Conservation (phyloP, 2,888 invertebrate genomes). For the Thelaira solivaga region DNA sequence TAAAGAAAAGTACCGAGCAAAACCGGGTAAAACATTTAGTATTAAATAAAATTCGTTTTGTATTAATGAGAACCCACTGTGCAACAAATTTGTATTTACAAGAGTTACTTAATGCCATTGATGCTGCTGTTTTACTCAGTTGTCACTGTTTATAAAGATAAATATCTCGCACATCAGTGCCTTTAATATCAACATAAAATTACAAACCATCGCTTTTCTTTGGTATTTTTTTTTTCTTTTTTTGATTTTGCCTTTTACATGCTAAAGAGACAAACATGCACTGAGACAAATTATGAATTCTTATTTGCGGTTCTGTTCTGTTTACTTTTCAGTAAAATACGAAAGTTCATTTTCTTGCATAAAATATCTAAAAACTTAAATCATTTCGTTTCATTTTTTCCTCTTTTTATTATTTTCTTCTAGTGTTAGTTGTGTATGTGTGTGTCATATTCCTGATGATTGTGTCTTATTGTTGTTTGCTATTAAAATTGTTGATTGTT, state of each 20-base stretch:
- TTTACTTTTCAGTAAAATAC: constrained; percentile 36
- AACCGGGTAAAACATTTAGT: too few species aligned
- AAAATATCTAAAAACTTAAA: constrained; percentile 48
- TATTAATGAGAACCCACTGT: neutral
- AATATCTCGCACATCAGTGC: constrained; percentile 64
- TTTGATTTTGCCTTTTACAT: constrained; percentile 8
- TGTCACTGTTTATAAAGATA: constrained; percentile 60
- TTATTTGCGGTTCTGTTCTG: constrained; percentile 50
- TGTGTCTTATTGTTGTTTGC: constrained; percentile 50
- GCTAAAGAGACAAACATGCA: neutral
- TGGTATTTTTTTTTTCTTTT: constrained; percentile 35
- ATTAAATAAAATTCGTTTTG: too few species aligned
- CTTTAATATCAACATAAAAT: constrained; percentile 53
- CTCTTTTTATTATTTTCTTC: constrained; percentile 1
- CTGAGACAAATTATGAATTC: constrained; percentile 23
- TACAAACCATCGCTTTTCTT: constrained; percentile 15
- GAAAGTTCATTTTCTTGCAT: constrained; percentile 17
- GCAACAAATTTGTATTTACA: constrained; percentile 26
- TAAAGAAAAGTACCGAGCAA: too few species aligned
- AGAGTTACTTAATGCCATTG: constrained; percentile 33
- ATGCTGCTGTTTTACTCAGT: constrained; percentile 45
- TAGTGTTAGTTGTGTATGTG: neutral
- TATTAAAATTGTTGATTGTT: constrained; percentile 63
- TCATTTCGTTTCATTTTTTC: constrained; percentile 9
- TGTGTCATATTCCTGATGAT: constrained; percentile 12